Evolutionary conservation across 2,797 vertebrate species (phyloP).

Genomic region (Enteromius trimaculatus): DNA sequence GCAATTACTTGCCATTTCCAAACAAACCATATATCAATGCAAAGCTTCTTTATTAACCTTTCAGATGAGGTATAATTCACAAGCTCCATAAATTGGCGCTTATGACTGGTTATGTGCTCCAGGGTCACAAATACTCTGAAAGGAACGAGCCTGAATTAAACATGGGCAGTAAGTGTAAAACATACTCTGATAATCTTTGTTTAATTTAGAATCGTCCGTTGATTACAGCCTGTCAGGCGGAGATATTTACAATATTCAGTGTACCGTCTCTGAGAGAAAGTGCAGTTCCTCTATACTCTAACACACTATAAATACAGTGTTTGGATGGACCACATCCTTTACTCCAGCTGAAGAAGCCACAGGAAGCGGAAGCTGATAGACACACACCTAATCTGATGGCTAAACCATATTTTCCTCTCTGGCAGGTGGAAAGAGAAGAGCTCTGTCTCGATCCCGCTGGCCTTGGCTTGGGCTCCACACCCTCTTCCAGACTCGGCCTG

Average conservation of each 20-base stretch:
- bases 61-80: too few relatives aligned
- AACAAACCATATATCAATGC: too few relatives aligned
- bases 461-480: slow-evolving; percentile 45
- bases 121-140: neutral
- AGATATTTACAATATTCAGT: neutral
- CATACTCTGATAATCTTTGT: neutral
- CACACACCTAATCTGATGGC: slow-evolving; percentile 8
- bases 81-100: too few relatives aligned
- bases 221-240: neutral
- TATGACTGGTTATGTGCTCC: too few relatives aligned
- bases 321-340: slow-evolving; percentile 81
- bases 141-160: neutral
- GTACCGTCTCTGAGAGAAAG: slow-evolving; percentile 64
- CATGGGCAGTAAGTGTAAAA: too few relatives aligned
- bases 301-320: slow-evolving; percentile 77
- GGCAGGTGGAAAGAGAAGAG: slow-evolving; percentile 77
- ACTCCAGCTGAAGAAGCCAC: slow-evolving; percentile 68
- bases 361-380: slow-evolving; percentile 58
- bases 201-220: too few relatives aligned
- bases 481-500: slow-evolving; percentile 37
- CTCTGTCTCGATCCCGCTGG: slow-evolving; percentile 25
- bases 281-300: slow-evolving; percentile 74
- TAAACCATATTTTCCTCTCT: slow-evolving; percentile 64
- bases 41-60: too few relatives aligned
- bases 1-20: neutral